Percentiles rank a stretch among this genome's conserved stretches.
Evolutionary conservation across 2,113 vertebrate species (phyloP).

Genomic region (Nesogale talazaci): DNA sequence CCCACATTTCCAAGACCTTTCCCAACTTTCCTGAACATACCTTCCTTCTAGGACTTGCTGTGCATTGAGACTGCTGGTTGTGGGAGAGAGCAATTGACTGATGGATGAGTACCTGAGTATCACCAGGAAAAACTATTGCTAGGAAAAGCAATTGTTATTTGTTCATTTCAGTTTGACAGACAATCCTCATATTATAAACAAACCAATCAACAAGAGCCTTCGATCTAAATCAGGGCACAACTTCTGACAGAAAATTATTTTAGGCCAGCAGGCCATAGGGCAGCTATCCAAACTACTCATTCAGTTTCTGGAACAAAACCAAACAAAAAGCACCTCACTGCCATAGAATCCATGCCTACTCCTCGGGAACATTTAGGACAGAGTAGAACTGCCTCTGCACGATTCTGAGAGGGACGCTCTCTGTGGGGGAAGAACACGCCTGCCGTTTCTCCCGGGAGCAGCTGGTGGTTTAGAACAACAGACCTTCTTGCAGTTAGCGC

Average conservation of each 20-base stretch:
- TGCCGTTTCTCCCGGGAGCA: too few relatives aligned
- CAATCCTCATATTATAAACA: not conserved
- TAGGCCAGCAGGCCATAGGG: not conserved
- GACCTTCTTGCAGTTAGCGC: too few relatives aligned
- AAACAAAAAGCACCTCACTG: too few relatives aligned
- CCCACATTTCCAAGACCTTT: not conserved
- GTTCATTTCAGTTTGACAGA: not conserved
- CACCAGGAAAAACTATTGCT: not conserved
- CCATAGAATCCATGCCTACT: too few relatives aligned
- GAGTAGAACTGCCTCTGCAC: too few relatives aligned
- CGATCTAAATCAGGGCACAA: too few relatives aligned
- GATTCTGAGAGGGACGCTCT: too few relatives aligned
- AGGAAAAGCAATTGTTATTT: not conserved
- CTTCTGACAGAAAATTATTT: not conserved
- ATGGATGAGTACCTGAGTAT: not conserved
- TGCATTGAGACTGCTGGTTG: not conserved
- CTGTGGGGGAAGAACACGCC: too few relatives aligned
- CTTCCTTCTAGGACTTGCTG: not conserved
- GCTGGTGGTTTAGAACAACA: too few relatives aligned
- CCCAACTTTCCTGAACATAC: not conserved
- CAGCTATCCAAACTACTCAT: not conserved
- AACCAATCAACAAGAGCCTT: not conserved
- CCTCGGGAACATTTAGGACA: too few relatives aligned
- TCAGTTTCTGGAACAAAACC: not conserved
- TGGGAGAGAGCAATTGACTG: not conserved